Base-by-base conservation (phyloP, 2,113 vertebrate species). In the Triplophysa siluroides region DNA sequence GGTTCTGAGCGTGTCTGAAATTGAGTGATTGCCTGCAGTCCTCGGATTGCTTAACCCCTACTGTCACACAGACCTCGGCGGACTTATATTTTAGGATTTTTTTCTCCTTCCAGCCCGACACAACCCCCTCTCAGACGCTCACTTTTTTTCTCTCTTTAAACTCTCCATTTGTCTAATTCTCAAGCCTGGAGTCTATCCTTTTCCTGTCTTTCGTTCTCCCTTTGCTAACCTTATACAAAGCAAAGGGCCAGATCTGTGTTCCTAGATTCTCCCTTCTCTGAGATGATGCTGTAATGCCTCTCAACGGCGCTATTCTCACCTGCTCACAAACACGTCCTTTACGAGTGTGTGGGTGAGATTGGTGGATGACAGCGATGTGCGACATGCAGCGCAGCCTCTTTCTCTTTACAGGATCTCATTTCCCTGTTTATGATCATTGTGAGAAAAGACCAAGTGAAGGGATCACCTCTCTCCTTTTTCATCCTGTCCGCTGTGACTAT, bases 1-100 rank as follows among this genome's bases (percentile, higher is more conserved):
- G 90, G 90, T 87, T 90, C 90, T 89, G 58, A 87, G 89, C 82
- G 89, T 78, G 87, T 90, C 91, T 92, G 91, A 92, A 92, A 92
- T 90, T 92, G 92, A 93, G 91, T 91, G 91, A 92, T 92, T 90
- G 91, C 91, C 92, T 89, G 88, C 89, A 91, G 91, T 89, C 88
- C 85, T 89, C 79, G 80, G 89, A 90, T 90, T 91, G 89, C 90
- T 92, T 92, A 90, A 93, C 90, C 91, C 91, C 88, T 83, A 88
- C 88, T 58, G 86, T 88, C 85, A 86, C 86, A 80, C 83, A 81
- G 84, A 87, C 86, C 87, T 87, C 85, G 69, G 80, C 80, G 78
- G 88, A 69, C 81, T 87, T 87, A 70, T 92, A 91, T 92, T 91
- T 92, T 92, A 91, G 90, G 90, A 84, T 83, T 87, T 86, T 4